A percentile compares a stretch with the other conserved stretches of the same genome.
Evolutionary conservation across 2,888 invertebrate species (phyloP).

Genomic region (Cyclophora punctaria): DNA sequence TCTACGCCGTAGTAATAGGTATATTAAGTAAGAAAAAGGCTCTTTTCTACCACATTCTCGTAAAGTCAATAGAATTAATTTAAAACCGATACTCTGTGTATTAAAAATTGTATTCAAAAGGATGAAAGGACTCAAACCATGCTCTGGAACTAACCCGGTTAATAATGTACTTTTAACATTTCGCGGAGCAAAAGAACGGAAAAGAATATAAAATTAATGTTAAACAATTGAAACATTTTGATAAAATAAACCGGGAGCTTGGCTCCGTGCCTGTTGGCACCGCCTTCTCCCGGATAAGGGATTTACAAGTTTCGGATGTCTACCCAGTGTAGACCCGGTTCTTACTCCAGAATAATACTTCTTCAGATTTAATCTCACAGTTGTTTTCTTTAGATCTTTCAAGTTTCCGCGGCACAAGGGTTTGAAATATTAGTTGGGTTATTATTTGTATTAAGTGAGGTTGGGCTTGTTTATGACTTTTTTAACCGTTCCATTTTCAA

Average conservation of each 20-base stretch:
- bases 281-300: conserved; percentile 14
- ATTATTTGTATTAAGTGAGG: no score
- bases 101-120: not conserved
- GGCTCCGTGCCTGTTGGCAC: conserved; percentile 12
- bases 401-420: no score
- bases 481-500: no score
- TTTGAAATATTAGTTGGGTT: no score
- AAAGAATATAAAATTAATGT: conserved; percentile 7
- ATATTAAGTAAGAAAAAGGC: no score
- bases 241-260: conserved; percentile 17
- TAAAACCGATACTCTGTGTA: not conserved
- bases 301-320: conserved; percentile 19
- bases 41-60: no score
- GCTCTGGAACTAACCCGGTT: not conserved
- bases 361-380: conserved; percentile 10
- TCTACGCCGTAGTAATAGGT: no score
- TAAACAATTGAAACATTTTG: conserved; percentile 16
- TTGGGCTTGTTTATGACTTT: no score
- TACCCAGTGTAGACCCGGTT: conserved; percentile 6
- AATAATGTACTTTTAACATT: not conserved
- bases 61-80: not conserved
- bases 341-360: conserved; percentile 17
- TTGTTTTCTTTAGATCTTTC: no score
- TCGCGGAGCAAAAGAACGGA: conserved; percentile 1
- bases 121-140: not conserved